Conservation (phyloP, 2,888 invertebrate species). For the Parnassius smintheus region DNA sequence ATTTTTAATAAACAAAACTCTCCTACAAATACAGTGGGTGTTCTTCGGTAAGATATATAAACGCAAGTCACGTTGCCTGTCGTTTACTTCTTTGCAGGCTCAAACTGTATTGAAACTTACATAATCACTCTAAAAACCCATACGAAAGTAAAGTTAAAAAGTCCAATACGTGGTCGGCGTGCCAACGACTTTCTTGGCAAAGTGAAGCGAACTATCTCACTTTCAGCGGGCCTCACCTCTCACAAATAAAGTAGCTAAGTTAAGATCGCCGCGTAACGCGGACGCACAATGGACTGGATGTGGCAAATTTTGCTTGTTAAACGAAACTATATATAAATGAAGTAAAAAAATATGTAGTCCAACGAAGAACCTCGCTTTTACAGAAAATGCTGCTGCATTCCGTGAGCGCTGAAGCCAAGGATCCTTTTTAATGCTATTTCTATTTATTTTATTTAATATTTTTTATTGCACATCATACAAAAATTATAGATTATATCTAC, state of each 20-base stretch:
- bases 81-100: slow-evolving; percentile 27
- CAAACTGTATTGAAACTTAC: slow-evolving; percentile 33
- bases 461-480: too few relatives aligned
- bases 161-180: slow-evolving; percentile 54
- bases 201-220: slow-evolving; percentile 70
- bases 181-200: slow-evolving; percentile 42
- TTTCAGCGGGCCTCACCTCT: slow-evolving; percentile 67
- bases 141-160: slow-evolving; percentile 56
- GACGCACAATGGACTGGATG: slow-evolving; percentile 39
- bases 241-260: slow-evolving; percentile 70
- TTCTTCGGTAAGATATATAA: slow-evolving; percentile 6
- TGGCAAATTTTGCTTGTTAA: slow-evolving; percentile 31
- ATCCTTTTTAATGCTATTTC: too few relatives aligned
- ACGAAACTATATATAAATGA: background rate
- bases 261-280: slow-evolving; percentile 32
- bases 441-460: too few relatives aligned
- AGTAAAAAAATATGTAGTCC: too few relatives aligned
- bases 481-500: too few relatives aligned
- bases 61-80: slow-evolving; percentile 24
- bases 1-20: too few relatives aligned
- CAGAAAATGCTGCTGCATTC: too few relatives aligned
- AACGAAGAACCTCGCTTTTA: too few relatives aligned
- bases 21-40: too few relatives aligned
- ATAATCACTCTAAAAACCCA: slow-evolving; percentile 43
- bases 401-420: too few relatives aligned